Conservation (phyloP, 2,888 invertebrate genomes). For the Pollenia labialis region DNA sequence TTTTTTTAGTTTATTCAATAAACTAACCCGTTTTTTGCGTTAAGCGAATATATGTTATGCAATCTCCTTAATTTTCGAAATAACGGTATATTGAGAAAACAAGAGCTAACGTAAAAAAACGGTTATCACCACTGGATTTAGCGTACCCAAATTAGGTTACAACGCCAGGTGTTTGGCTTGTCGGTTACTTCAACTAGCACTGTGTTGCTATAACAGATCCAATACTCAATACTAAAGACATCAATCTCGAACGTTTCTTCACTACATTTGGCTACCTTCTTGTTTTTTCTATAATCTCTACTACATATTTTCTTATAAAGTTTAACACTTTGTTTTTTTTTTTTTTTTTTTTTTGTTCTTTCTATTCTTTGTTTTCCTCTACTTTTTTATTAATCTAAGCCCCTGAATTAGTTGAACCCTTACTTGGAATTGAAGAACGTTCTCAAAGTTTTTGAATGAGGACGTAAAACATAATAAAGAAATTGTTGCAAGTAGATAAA, state of each 20-base stretch:
- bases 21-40: too few relatives aligned
- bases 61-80: too few relatives aligned
- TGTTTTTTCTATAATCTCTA: constrained; percentile 31
- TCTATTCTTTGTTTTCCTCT: constrained; percentile 55
- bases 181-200: too few relatives aligned
- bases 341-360: constrained; percentile 54
- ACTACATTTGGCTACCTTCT: constrained; percentile 10
- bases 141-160: too few relatives aligned
- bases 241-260: constrained; percentile 5
- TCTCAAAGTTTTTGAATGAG: constrained; percentile 75
- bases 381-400: constrained; percentile 67
- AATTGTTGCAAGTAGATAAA: constrained; percentile 72
- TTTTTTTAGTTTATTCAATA: too few relatives aligned
- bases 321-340: constrained; percentile 62
- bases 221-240: constrained; percentile 34
- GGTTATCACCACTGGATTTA: too few relatives aligned
- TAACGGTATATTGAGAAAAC: too few relatives aligned
- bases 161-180: too few relatives aligned
- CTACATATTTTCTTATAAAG: constrained; percentile 44
- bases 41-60: too few relatives aligned
- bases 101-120: too few relatives aligned
- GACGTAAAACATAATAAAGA: constrained; percentile 56
- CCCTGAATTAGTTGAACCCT: constrained; percentile 74
- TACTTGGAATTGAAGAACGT: constrained; percentile 74
- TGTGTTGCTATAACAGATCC: neutral